These are phyloP conservation scores for Caiman crocodilus DNA, from an alignment of 2,797 vertebrate species.

Conservation along the genomic window DNA sequence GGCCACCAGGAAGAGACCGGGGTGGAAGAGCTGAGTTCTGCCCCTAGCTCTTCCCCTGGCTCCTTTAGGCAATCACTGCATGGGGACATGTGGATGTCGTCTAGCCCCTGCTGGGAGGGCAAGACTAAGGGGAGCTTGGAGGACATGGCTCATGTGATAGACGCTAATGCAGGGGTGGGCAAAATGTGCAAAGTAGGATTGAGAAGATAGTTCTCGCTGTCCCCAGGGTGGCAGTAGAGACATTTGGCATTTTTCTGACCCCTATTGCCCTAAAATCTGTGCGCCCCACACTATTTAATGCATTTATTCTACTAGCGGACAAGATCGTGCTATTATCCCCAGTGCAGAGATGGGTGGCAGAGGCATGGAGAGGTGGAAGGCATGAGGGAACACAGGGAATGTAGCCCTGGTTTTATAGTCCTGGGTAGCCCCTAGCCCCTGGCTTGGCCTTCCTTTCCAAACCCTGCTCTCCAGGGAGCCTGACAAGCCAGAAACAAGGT, in stretches of 20 bases:
- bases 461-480: not conserved
- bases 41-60: not conserved
- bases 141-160: too few species aligned
- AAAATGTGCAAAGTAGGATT: too few species aligned
- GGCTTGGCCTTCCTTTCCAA: too few species aligned
- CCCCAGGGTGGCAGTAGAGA: too few species aligned
- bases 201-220: too few species aligned
- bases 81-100: not conserved
- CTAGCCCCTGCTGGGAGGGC: not conserved
- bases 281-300: not conserved
- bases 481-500: not conserved
- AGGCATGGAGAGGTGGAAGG: not conserved
- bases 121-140: not conserved
- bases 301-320: not conserved
- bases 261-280: not conserved
- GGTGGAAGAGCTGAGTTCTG: not conserved
- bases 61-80: not conserved
- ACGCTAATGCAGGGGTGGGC: too few species aligned
- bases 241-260: not conserved
- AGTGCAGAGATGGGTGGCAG: not conserved
- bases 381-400: too few species aligned
- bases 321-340: not conserved
- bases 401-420: too few species aligned
- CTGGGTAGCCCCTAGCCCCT: too few species aligned
- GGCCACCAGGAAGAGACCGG: not conserved